phyloP scores from a whole-genome alignment of 2,888 invertebrate genomes.

The Andrena chrysosceles region DNA sequence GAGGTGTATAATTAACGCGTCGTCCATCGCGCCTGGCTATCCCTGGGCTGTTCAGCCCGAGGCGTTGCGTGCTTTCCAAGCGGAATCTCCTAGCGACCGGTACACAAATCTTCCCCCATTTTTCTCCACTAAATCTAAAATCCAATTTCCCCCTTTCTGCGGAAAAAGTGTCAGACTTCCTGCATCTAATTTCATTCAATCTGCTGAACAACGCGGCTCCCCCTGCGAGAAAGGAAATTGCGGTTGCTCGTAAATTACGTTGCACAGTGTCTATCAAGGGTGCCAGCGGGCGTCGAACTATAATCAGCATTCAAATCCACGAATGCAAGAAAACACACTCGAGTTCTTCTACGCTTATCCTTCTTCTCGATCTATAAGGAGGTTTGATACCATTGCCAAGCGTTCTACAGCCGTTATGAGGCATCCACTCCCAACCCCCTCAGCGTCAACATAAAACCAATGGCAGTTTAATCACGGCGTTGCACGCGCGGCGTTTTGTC shows the following conservation, averaged over 20 bases:
- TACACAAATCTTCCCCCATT: conserved; percentile 3
- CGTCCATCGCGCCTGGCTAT: conserved; percentile 43
- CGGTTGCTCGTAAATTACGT: conserved; percentile 1
- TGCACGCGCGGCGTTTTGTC: conserved; percentile 15
- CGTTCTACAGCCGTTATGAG: neutral
- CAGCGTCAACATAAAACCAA: neutral
- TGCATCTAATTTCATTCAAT: conserved; percentile 13
- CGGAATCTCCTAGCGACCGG: neutral
- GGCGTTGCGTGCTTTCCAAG: conserved; percentile 5
- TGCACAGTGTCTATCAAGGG: neutral
- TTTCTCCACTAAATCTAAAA: neutral
- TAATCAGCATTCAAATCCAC: neutral
- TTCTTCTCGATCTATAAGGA: no score
- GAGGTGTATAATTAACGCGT: conserved; percentile 52
- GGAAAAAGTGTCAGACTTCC: neutral
- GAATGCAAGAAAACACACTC: no score
- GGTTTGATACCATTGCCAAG: no score
- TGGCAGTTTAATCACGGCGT: conserved; percentile 16
- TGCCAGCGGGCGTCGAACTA: neutral
- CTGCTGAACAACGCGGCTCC: neutral
- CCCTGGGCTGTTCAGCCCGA: conserved; percentile 11
- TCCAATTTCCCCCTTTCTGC: neutral
- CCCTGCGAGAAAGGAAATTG: conserved; percentile 4
- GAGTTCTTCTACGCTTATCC: no score
- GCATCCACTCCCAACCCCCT: neutral